A percentile compares a stretch with the other conserved stretches of the same genome.
Conservation (phyloP, 1,140 invertebrate species). For the Orius insidiosus region DNA sequence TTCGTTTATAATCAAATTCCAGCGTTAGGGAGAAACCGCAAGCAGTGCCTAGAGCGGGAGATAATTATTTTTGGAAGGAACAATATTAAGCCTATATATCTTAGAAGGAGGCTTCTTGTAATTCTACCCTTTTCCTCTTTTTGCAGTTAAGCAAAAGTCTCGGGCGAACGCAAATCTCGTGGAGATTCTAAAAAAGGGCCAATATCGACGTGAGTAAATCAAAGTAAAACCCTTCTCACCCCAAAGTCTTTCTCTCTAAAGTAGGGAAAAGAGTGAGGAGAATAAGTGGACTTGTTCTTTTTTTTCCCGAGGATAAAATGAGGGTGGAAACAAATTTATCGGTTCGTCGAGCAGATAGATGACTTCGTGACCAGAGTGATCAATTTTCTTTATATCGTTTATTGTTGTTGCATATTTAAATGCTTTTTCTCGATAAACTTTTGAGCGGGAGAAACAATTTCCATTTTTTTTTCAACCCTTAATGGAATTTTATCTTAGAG, state of each 20-base stretch:
- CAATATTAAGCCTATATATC: slow-evolving; percentile 8
- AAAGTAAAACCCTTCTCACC: slow-evolving; percentile 8
- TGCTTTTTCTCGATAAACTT: no score
- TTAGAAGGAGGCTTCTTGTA: not conserved
- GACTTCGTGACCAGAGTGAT: no score
- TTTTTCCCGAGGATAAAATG: not conserved
- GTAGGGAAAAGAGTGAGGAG: slow-evolving; percentile 5
- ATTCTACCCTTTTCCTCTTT: no score
- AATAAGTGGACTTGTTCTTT: not conserved
- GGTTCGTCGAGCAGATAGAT: not conserved
- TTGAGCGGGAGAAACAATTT: no score
- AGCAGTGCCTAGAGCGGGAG: not conserved
- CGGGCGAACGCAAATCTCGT: no score
- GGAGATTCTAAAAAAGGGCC: slow-evolving; percentile 7
- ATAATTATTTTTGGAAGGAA: slow-evolving; percentile 1
- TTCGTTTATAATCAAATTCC: no score
- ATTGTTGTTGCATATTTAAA: no score
- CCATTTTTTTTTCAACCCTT: no score
- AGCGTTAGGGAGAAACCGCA: no score
- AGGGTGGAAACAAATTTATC: slow-evolving; percentile 1
- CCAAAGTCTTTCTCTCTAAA: not conserved
- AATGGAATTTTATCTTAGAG: no score
- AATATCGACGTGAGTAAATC: slow-evolving; percentile 11
- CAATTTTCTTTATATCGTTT: no score
- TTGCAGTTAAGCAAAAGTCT: no score